phyloP scores from a whole-genome alignment of 2,113 vertebrate species.

The Indicator maculatus region DNA sequence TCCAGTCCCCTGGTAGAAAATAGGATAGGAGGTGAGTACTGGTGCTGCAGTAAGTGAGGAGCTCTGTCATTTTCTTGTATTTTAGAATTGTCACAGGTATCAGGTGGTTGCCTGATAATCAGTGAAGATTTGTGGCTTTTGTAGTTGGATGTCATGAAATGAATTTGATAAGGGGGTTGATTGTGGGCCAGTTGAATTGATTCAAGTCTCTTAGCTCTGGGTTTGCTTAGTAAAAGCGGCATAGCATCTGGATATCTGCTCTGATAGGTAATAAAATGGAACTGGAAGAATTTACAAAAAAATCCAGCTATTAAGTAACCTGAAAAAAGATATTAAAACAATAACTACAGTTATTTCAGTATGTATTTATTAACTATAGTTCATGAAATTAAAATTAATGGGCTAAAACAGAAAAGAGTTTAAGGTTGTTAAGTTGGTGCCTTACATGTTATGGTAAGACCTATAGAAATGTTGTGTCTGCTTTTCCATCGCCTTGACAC shows the following conservation, averaged over 20 bases:
- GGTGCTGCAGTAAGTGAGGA: background rate
- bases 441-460: background rate
- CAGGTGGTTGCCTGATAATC: background rate
- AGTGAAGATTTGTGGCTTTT: background rate
- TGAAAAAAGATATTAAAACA: background rate
- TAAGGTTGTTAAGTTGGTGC: background rate
- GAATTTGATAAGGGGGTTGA: background rate
- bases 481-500: background rate
- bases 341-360: background rate
- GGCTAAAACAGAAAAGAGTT: background rate
- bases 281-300: background rate
- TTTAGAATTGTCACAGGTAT: background rate
- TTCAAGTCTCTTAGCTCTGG: background rate
- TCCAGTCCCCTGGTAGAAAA: background rate
- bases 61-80: background rate
- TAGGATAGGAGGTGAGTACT: background rate
- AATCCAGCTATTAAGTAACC: background rate
- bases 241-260: background rate
- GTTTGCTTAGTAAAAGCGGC: background rate
- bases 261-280: background rate
- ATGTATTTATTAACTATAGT: background rate
- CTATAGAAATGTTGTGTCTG: background rate
- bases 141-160: background rate
- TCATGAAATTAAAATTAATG: background rate
- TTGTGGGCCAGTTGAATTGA: background rate